Conservation (phyloP, 1,140 invertebrate species). For the Saccostrea cuccullata region DNA sequence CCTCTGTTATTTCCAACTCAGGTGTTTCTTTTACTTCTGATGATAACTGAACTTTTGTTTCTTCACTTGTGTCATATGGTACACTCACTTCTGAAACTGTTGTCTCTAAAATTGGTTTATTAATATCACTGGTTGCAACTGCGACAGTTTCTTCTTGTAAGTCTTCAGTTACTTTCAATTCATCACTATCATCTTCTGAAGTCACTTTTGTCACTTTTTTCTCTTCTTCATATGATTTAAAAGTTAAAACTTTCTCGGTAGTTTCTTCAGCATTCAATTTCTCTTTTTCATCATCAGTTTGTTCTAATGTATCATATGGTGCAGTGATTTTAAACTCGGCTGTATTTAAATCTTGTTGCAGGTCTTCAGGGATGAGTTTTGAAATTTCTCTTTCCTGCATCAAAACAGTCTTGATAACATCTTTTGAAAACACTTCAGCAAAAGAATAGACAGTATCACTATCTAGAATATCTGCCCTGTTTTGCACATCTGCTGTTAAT, state of each 20-base stretch:
- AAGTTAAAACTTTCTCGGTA: neutral
- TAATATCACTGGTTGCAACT: neutral
- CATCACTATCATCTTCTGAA: neutral
- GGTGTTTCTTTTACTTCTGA: neutral
- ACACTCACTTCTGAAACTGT: neutral
- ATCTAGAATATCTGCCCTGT: neutral
- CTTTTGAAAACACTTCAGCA: slow-evolving; percentile 41
- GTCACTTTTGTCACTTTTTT: neutral
- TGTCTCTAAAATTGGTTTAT: neutral
- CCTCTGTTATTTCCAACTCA: neutral
- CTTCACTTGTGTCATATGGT: neutral
- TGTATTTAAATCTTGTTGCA: slow-evolving; percentile 34
- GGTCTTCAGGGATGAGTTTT: slow-evolving; percentile 10
- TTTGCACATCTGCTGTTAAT: neutral
- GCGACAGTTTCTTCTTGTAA: neutral
- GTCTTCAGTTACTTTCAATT: neutral
- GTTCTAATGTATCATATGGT: neutral
- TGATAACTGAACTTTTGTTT: neutral
- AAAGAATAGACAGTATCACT: slow-evolving; percentile 16
- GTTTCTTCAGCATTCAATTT: neutral
- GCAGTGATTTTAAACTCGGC: neutral
- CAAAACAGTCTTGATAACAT: slow-evolving; percentile 40
- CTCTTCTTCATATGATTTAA: neutral
- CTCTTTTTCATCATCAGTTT: neutral
- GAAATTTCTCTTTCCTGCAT: slow-evolving; percentile 35